These are phyloP conservation scores for Venustoraphidia nigricollis DNA, from an alignment of 2,888 invertebrate species.

Conservation along the genomic window DNA sequence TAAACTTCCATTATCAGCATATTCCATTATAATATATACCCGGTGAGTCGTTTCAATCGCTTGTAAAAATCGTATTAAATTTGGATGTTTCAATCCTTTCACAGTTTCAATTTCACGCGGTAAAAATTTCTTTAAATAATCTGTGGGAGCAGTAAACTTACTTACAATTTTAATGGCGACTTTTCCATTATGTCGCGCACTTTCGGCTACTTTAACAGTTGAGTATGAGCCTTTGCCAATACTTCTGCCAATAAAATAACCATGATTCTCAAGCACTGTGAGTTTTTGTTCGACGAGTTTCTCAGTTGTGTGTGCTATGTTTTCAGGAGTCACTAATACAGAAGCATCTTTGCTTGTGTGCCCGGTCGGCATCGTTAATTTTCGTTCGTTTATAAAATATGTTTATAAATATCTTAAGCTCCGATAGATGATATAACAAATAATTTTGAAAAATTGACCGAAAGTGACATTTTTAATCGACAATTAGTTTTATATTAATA, in stretches of 20 bases:
- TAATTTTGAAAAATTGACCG: too few species aligned
- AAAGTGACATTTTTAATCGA: too few species aligned
- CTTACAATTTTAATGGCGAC: slow-evolving; percentile 76
- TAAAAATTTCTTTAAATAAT: slow-evolving; percentile 64
- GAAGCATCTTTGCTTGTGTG: too few species aligned
- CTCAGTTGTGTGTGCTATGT: too few species aligned
- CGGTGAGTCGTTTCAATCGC: slow-evolving; percentile 75
- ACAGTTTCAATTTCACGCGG: slow-evolving; percentile 74
- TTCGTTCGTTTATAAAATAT: too few species aligned
- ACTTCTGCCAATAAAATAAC: slow-evolving; percentile 56
- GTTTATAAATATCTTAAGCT: too few species aligned
- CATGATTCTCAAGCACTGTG: slow-evolving; percentile 64
- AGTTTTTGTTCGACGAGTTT: background rate
- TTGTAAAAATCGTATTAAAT: slow-evolving; percentile 65
- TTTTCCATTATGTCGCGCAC: slow-evolving; percentile 52
- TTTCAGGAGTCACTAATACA: too few species aligned
- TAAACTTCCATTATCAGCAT: slow-evolving; percentile 64
- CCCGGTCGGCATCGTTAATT: too few species aligned
- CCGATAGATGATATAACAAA: too few species aligned
- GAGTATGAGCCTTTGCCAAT: slow-evolving; percentile 75
- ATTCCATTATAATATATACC: slow-evolving; percentile 78
- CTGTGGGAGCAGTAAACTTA: slow-evolving; percentile 66
- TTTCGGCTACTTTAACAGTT: slow-evolving; percentile 61
- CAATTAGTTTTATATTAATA: too few species aligned
- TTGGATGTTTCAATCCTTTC: slow-evolving; percentile 62